Evolutionary conservation across 1,140 invertebrate genomes (phyloP).

Genomic region (Solenopsis fugax): DNA sequence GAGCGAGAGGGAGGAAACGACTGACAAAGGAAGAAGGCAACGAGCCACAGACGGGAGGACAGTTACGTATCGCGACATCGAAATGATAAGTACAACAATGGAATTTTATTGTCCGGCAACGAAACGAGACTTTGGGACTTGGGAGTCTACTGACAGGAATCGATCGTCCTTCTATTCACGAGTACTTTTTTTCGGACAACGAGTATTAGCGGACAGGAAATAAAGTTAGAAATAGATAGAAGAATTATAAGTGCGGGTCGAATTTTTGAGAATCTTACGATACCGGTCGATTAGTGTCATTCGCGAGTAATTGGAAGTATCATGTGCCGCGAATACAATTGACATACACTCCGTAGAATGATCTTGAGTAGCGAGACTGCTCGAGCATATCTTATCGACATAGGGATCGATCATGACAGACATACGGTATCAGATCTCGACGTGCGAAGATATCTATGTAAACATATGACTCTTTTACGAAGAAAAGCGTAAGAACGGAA

Average conservation of each 20-base stretch:
- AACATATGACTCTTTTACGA: slow-evolving; percentile 15
- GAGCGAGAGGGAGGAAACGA: not conserved
- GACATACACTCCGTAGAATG: slow-evolving; percentile 21
- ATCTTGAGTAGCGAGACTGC: slow-evolving; percentile 34
- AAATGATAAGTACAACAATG: slow-evolving; percentile 65
- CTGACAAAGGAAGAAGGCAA: not conserved
- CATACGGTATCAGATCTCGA: not conserved
- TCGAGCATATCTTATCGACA: slow-evolving; percentile 39
- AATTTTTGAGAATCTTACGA: not conserved
- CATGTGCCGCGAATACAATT: slow-evolving; percentile 10
- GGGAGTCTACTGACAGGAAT: slow-evolving; percentile 2
- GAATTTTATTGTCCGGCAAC: slow-evolving; percentile 45
- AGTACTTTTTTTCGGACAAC: slow-evolving; percentile 21
- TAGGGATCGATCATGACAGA: not conserved
- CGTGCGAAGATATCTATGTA: not conserved
- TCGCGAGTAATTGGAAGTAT: not conserved
- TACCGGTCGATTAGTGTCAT: not conserved
- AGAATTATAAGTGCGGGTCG: slow-evolving; percentile 22
- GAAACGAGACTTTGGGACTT: slow-evolving; percentile 6
- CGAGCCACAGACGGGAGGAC: not conserved
- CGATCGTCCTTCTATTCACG: slow-evolving; percentile 22
- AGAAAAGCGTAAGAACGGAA: slow-evolving; percentile 13
- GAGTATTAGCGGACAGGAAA: slow-evolving; percentile 27
- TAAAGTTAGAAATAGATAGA: slow-evolving; percentile 36
- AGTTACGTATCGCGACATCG: slow-evolving; percentile 56